Evolutionary conservation across 1,140 invertebrate genomes (phyloP).

Genomic region (Lithobius niger): DNA sequence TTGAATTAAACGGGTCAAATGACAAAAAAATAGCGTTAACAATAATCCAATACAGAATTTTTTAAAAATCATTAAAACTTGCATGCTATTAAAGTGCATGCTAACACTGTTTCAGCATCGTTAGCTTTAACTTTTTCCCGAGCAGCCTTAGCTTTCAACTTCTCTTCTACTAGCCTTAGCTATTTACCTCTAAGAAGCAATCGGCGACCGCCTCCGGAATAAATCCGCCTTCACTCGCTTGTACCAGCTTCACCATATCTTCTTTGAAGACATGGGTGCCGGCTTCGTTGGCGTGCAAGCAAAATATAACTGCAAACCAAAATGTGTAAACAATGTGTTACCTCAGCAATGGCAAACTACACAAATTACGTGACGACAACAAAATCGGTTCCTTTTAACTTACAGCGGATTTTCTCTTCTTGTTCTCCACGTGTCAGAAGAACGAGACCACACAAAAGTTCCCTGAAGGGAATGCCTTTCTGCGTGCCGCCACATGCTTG

Average conservation of each 20-base stretch:
- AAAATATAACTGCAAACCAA: constrained; percentile 57
- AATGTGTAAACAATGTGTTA: constrained; percentile 13
- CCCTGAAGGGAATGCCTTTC: constrained; percentile 66
- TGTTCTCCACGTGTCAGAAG: constrained; percentile 63
- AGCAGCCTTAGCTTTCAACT: too few species aligned
- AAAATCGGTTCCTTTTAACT: constrained; percentile 22
- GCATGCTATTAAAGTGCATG: too few species aligned
- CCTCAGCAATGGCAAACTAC: neutral
- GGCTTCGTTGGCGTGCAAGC: constrained; percentile 66
- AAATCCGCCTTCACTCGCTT: constrained; percentile 39
- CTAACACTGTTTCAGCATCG: too few species aligned
- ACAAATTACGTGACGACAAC: neutral
- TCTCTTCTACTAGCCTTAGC: too few species aligned
- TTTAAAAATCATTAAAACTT: too few species aligned
- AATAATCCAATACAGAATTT: too few species aligned
- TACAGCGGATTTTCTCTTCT: constrained; percentile 74
- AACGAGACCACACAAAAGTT: constrained; percentile 66
- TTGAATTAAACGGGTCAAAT: too few species aligned
- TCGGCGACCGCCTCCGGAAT: constrained; percentile 34
- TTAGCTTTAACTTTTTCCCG: too few species aligned
- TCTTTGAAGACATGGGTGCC: constrained; percentile 56
- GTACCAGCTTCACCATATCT: constrained; percentile 55
- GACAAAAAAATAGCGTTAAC: too few species aligned
- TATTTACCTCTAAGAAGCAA: constrained; percentile 40
- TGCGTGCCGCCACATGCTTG: constrained; percentile 61